A percentile compares a stretch with the other conserved stretches of the same genome.
Conservation (phyloP, 1,140 invertebrate genomes). For the Belonocnema kinseyi region DNA sequence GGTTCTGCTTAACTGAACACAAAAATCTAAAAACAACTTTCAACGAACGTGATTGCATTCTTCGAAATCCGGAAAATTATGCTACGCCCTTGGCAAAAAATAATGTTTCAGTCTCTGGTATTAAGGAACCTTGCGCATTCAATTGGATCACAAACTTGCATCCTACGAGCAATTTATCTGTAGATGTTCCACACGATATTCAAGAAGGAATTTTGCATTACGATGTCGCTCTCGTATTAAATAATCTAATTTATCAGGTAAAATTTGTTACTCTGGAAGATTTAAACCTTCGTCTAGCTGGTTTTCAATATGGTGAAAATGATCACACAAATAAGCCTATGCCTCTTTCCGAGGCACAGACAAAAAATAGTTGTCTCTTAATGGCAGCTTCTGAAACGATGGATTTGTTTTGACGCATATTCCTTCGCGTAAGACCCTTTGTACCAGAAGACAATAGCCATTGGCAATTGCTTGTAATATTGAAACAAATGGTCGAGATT, state of each 20-base stretch:
- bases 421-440: slow-evolving; percentile 31
- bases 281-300: no score
- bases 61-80: slow-evolving; percentile 48
- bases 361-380: slow-evolving; percentile 39
- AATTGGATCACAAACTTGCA: slow-evolving; percentile 36
- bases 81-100: slow-evolving; percentile 32
- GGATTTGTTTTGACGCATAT: slow-evolving; percentile 28
- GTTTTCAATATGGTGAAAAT: slow-evolving; percentile 40
- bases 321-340: slow-evolving; percentile 32
- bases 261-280: no score
- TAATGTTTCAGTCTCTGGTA: slow-evolving; percentile 39
- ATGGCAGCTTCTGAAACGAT: slow-evolving; percentile 37
- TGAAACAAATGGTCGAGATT: slow-evolving; percentile 8
- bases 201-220: slow-evolving; percentile 42
- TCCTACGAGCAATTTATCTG: slow-evolving; percentile 38
- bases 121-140: slow-evolving; percentile 36
- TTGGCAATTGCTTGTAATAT: slow-evolving; percentile 33
- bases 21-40: slow-evolving; percentile 44
- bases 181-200: slow-evolving; percentile 43
- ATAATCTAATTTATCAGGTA: slow-evolving; percentile 47
- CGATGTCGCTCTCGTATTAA: slow-evolving; percentile 38
- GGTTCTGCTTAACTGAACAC: slow-evolving; percentile 33
- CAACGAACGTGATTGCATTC: slow-evolving; percentile 43
- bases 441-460: slow-evolving; percentile 18
- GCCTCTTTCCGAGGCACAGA: slow-evolving; percentile 30